These are phyloP conservation scores for Hypomecis punctinalis DNA, from an alignment of 2,888 invertebrate genomes.

Conservation along the genomic window DNA sequence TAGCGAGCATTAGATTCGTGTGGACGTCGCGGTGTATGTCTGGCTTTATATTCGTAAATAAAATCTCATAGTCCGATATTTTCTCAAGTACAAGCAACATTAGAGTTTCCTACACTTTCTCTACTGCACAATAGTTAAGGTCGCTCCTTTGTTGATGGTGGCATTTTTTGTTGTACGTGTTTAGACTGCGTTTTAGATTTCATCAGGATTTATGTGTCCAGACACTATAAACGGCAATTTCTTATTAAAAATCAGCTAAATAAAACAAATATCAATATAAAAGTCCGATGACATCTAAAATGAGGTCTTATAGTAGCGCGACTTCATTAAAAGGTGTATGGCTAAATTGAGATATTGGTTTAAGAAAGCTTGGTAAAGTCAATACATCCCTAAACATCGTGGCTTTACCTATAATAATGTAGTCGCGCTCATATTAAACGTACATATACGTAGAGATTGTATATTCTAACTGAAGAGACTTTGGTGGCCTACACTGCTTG, in stretches of 20 bases:
- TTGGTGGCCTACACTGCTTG: too few species aligned
- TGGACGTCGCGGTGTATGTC: constrained; percentile 76
- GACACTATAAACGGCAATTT: too few species aligned
- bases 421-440: not conserved
- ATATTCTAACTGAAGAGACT: too few species aligned
- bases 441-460: not conserved
- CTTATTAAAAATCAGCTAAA: too few species aligned
- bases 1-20: constrained; percentile 78
- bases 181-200: constrained; percentile 37
- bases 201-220: not conserved
- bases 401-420: not conserved
- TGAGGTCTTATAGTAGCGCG: not conserved
- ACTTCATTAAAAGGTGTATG: constrained; percentile 4
- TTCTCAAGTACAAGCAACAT: constrained; percentile 71
- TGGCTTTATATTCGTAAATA: constrained; percentile 72
- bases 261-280: too few species aligned
- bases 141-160: constrained; percentile 43
- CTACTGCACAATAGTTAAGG: constrained; percentile 68
- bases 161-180: constrained; percentile 52
- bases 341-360: not conserved
- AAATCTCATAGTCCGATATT: constrained; percentile 75
- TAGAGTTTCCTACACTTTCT: constrained; percentile 62
- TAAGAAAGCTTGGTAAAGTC: not conserved
- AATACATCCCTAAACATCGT: not conserved
- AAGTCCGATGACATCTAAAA: not conserved